Base-by-base conservation (phyloP, 2,888 invertebrate species). In the Volucella bombylans region DNA sequence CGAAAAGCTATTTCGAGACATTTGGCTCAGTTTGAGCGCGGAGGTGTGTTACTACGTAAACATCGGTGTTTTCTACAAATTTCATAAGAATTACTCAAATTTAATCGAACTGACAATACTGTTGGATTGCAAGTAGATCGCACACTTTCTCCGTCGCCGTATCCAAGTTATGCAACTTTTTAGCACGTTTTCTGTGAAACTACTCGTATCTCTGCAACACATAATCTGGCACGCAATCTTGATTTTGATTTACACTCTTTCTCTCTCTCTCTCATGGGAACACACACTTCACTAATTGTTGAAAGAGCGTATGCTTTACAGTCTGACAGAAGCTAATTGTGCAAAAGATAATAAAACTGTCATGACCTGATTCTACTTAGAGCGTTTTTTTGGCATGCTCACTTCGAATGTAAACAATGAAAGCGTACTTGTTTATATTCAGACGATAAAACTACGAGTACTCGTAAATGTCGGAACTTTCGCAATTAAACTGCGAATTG, bases 1-100 rank as follows among this genome's bases (percentile, higher is more conserved):
- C 8, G 4, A n/a, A n/a, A 54, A 39, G 18, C 45, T 68, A 68
- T 68, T 76, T 31, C 61, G 10, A 18, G 45, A 15, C 43, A 45
- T 1, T 38, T 47, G 31, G 59, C 62, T 62, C 45, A 72, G 62
- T 68, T 68, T 14, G 61, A 39, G 31, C 12, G 39, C 15, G 57
- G 55, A 57, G 43, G 67, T 47, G 76, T 76, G 61, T 59, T 74
- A 52, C 4, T 45, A 47, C 55, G 55, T 65, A 64, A 55, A 15
- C 50, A 11, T 31, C 45, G 38, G 4, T 45, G 31, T 47, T 15
- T 18, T 64, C 10, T 52, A 15, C 31, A n/a, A 6, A 65, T 65
- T 74, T 74, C 64, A 38, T 31, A 65, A 57, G 72, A 72, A 62
- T 52, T 18, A 10, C 10, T 8, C 4, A 55, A 12, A 47, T 38